Evolutionary conservation across 2,113 vertebrate species (phyloP).

Genomic region (Mus spicilegus): DNA sequence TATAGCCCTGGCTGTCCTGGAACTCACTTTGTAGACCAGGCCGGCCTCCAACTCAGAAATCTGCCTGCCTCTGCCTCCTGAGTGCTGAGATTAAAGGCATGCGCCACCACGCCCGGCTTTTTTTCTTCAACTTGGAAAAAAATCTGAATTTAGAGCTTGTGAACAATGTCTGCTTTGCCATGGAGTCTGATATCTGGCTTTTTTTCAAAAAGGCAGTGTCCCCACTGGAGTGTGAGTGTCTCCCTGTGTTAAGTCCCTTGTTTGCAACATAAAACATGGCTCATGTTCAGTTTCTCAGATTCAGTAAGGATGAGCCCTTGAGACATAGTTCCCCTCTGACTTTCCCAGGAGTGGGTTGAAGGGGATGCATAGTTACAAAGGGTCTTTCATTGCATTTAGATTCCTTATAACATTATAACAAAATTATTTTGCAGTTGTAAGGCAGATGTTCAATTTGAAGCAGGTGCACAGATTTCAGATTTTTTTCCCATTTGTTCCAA

Average conservation of each 20-base stretch:
- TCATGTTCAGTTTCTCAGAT: not conserved
- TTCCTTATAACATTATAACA: slow-evolving; percentile 42
- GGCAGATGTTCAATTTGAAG: slow-evolving; percentile 36
- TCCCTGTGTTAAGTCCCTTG: slow-evolving; percentile 53
- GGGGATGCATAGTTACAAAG: slow-evolving; percentile 33
- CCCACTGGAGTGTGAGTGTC: slow-evolving; percentile 50
- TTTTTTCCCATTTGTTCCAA: slow-evolving; percentile 66
- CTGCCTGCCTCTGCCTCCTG: no score
- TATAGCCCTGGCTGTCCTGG: no score
- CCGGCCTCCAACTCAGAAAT: no score
- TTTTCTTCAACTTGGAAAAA: not conserved
- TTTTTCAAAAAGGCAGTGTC: slow-evolving; percentile 36
- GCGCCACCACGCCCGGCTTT: no score
- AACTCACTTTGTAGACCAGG: no score
- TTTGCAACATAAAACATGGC: not conserved
- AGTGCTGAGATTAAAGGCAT: no score
- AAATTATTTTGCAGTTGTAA: slow-evolving; percentile 70
- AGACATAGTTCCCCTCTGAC: not conserved
- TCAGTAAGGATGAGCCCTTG: slow-evolving; percentile 30
- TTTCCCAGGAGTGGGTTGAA: slow-evolving; percentile 59
- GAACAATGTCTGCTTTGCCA: slow-evolving; percentile 46
- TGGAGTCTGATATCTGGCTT: slow-evolving; percentile 52
- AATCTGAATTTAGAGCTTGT: not conserved
- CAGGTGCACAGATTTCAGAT: slow-evolving; percentile 63
- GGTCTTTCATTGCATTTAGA: slow-evolving; percentile 66